Evolutionary conservation across 2,888 invertebrate genomes (phyloP), one percentile per base, ranked within the genome.

Genomic region (Megaustenia siamemsis): DNA sequence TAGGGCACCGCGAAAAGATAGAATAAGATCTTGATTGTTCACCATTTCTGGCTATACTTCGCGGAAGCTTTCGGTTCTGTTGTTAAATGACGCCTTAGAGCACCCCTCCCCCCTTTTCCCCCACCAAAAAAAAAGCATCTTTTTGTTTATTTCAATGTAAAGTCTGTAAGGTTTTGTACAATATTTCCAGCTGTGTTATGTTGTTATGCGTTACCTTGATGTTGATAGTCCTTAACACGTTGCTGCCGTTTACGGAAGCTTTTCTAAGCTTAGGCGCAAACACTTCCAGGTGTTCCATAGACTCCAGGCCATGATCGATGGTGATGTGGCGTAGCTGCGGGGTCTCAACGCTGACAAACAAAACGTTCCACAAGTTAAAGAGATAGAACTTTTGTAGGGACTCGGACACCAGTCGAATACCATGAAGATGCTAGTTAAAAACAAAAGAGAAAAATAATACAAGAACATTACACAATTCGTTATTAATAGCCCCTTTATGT

Each of bases 381-480:
- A 91, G 87, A 85, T 89, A 91, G 73, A 90, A 84, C 79, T 90
- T 91, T 85, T 90, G 90, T 5, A 91, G 87, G 10, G 90, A 90
- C 38, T 86, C 85, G 0, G 90, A 90, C 43, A 89, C 84, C 53
- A 91, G 85, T 35, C 91, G 87, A 35, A 91, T 90, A 10, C 91
- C 91, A 84, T 90, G 89, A 6, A 91, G 89, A 66, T 89, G 88
- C 91, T 91, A 88, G 40, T 53, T 66, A 73, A 63, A 43, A 69
- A 4, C 35, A 5, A 49, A 28, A 8, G 10, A 73, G 28, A n/a
- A 28, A 28, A 73, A n/a, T 5, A 28, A n/a, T 45, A 3, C n/a
- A 68, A 38, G 18, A 15, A 68, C 15, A 49, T 49, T 49, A 49
- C 49, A 49, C 10, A 49, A 15, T 10, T 53, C 53, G 53, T 53